These are phyloP conservation scores for Andrena marginata DNA, from an alignment of 2,888 invertebrate species.

Conservation along the genomic window DNA sequence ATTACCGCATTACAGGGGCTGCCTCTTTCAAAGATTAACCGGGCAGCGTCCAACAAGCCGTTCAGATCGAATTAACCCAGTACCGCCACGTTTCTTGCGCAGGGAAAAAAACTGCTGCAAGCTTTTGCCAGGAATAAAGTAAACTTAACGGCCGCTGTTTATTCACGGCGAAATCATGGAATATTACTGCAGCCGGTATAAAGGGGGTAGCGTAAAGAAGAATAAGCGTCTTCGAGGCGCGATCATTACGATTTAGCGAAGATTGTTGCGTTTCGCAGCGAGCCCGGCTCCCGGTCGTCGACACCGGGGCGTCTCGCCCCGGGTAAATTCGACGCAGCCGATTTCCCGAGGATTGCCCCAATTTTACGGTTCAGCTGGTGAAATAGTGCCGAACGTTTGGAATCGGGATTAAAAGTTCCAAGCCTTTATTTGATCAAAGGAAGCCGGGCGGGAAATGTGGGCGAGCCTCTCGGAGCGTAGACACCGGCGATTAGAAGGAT, in stretches of 20 bases:
- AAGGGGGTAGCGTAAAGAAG: background rate
- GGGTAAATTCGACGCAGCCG: constrained; percentile 21
- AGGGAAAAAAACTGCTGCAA: background rate
- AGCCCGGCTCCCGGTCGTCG: background rate
- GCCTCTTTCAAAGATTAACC: constrained; percentile 1
- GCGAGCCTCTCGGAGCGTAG: constrained; percentile 9
- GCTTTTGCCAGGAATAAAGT: background rate
- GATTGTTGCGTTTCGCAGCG: background rate
- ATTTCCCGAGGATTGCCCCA: constrained; percentile 40
- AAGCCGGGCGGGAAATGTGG: background rate
- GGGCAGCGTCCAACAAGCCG: constrained; percentile 7
- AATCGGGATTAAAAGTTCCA: constrained; percentile 38
- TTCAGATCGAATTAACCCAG: constrained; percentile 13
- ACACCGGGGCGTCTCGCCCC: too few relatives aligned
- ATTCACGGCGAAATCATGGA: constrained; percentile 24
- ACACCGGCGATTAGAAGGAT: constrained; percentile 58
- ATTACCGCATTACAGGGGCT: background rate
- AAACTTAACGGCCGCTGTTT: constrained; percentile 12
- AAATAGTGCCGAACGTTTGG: constrained; percentile 31
- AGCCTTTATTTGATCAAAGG: constrained; percentile 35
- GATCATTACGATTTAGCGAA: constrained; percentile 36
- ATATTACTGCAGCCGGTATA: background rate
- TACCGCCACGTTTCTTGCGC: background rate
- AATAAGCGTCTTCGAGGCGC: background rate
- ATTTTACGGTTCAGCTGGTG: constrained; percentile 45